A percentile compares a stretch with the other conserved stretches of the same genome.
Conservation (phyloP, 2,888 invertebrate species). For the Thera obeliscata region DNA sequence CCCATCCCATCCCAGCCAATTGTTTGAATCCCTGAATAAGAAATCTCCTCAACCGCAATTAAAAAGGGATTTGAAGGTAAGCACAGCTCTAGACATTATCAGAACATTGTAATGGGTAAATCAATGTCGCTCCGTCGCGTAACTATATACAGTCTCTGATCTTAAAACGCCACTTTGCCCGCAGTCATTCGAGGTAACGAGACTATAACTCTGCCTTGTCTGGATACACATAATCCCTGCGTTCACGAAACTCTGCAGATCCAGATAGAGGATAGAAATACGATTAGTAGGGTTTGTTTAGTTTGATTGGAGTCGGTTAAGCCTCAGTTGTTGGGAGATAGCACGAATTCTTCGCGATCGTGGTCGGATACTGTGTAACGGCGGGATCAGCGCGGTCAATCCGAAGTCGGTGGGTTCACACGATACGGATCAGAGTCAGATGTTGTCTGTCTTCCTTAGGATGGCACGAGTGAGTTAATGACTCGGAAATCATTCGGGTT, state of each 20-base stretch:
- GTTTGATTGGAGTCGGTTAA: constrained; percentile 81
- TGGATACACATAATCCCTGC: constrained; percentile 70
- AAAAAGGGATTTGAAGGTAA: constrained; percentile 45
- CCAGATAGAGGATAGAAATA: constrained; percentile 78
- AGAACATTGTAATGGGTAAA: constrained; percentile 55
- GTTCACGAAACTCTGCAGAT: constrained; percentile 73
- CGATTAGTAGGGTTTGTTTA: constrained; percentile 81
- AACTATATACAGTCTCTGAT: constrained; percentile 51
- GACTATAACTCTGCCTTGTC: constrained; percentile 76
- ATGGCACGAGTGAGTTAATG: constrained; percentile 78
- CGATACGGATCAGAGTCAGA: constrained; percentile 81
- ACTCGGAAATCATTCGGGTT: constrained; percentile 83
- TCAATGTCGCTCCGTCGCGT: constrained; percentile 50
- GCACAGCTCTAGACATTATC: constrained; percentile 49
- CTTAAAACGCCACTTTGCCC: constrained; percentile 60
- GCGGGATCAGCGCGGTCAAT: constrained; percentile 73
- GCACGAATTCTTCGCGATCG: constrained; percentile 81
- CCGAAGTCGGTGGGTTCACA: constrained; percentile 74
- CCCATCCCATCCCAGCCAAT: constrained; percentile 30
- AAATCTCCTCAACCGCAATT: constrained; percentile 40
- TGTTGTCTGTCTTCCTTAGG: constrained; percentile 84
- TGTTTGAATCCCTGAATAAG: constrained; percentile 33
- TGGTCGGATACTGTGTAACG: constrained; percentile 76
- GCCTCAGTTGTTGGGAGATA: constrained; percentile 77
- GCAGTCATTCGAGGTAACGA: constrained; percentile 76